Conservation (phyloP, 2,113 vertebrate species). For the Morone chrysops region DNA sequence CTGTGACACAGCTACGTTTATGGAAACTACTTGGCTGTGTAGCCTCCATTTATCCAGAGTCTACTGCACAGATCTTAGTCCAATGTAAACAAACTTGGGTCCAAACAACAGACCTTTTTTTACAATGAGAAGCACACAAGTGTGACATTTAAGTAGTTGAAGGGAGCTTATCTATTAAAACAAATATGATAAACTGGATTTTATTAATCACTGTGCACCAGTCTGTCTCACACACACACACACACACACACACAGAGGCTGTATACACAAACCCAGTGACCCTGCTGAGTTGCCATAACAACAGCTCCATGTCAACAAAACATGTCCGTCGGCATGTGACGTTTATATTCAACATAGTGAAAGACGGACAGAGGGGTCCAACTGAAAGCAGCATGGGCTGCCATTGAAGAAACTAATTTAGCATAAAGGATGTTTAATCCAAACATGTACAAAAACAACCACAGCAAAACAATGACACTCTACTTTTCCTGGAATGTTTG, state of each 20-base stretch:
- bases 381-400: conserved; percentile 56
- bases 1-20: conserved; percentile 37
- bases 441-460: conserved; percentile 61
- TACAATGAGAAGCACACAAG: neutral
- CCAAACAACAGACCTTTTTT: conserved; percentile 15
- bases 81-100: conserved; percentile 46
- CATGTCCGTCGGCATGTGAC: conserved; percentile 59
- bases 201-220: conserved; percentile 45
- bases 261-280: conserved; percentile 65
- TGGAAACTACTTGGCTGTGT: conserved; percentile 35
- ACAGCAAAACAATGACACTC: conserved; percentile 40
- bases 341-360: conserved; percentile 61
- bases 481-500: conserved; percentile 41
- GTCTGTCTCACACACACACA: conserved; percentile 22
- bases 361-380: conserved; percentile 36
- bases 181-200: conserved; percentile 66
- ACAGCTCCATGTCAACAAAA: conserved; percentile 74
- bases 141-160: conserved; percentile 36
- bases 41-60: conserved; percentile 29
- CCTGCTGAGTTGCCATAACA: conserved; percentile 72
- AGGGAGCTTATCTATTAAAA: conserved; percentile 51
- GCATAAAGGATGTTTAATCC: conserved; percentile 62
- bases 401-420: conserved; percentile 59
- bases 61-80: conserved; percentile 40
- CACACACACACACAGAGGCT: conserved; percentile 34